Evolutionary conservation across 2,888 invertebrate genomes (phyloP).

Genomic region (Timandra comae): DNA sequence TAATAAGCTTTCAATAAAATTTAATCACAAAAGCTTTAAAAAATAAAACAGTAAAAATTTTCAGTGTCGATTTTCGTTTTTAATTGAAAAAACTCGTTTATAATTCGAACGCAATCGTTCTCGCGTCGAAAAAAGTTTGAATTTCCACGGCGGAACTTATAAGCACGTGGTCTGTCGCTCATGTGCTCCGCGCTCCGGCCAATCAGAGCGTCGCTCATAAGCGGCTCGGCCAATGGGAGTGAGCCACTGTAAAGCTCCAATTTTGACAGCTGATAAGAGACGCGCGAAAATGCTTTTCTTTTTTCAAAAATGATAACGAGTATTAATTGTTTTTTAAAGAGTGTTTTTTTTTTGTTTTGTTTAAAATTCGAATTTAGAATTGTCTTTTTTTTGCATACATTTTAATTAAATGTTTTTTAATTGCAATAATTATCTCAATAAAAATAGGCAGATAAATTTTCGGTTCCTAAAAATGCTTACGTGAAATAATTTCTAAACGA

Average conservation of each 20-base stretch:
- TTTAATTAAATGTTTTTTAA: no score
- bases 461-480: constrained; percentile 2
- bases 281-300: constrained; percentile 22
- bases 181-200: constrained; percentile 57
- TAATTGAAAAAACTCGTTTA: constrained; percentile 7
- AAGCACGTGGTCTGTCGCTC: constrained; percentile 71
- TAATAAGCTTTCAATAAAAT: neutral
- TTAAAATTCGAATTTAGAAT: no score
- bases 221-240: constrained; percentile 49
- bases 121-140: constrained; percentile 50
- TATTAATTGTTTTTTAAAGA: no score
- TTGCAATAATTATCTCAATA: no score
- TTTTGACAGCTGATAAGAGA: constrained; percentile 69
- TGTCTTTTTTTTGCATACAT: no score
- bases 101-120: constrained; percentile 4
- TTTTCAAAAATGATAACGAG: no score
- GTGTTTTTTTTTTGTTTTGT: no score
- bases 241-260: constrained; percentile 59
- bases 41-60: no score
- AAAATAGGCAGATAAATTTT: no score
- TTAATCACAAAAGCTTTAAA: no score
- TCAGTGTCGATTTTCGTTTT: no score
- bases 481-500: constrained; percentile 8
- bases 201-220: constrained; percentile 62
- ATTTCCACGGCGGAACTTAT: constrained; percentile 59